phyloP scores from a whole-genome alignment of 2,888 invertebrate species.

The Rhamphomyia laevipes region DNA sequence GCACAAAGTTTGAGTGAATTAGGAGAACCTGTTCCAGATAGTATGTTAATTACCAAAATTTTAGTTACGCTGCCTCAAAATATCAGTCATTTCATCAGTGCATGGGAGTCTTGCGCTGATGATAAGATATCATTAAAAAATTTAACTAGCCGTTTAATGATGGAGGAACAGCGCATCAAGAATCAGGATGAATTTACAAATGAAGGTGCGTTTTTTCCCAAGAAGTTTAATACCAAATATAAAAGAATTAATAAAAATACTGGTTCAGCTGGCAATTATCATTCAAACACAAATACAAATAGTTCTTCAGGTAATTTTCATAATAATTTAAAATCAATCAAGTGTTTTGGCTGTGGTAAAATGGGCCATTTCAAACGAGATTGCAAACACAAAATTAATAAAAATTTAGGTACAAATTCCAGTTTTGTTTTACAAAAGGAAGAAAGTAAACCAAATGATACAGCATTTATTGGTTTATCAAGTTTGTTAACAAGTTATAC shows the following conservation, averaged over 20 bases:
- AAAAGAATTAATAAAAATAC: background rate
- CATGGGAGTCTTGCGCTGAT: constrained; percentile 8
- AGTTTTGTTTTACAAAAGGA: too few species aligned
- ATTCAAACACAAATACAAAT: too few species aligned
- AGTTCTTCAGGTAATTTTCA: too few species aligned
- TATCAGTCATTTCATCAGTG: constrained; percentile 9
- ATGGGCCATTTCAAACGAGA: constrained; percentile 14
- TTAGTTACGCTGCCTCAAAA: constrained; percentile 5
- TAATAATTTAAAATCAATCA: too few species aligned
- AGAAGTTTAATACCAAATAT: background rate
- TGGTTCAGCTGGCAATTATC: too few species aligned
- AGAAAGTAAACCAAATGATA: too few species aligned
- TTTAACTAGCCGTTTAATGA: constrained; percentile 5
- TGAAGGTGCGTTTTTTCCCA: constrained; percentile 3
- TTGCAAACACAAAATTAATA: too few species aligned
- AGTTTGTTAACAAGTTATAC: too few species aligned
- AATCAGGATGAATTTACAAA: background rate
- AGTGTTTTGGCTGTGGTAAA: constrained; percentile 15
- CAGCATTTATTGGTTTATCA: too few species aligned
- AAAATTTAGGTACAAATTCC: too few species aligned
- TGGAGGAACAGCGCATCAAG: constrained; percentile 6
- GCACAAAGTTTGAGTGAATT: constrained; percentile 11
- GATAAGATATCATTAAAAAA: constrained; percentile 7
- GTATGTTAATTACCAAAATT: constrained; percentile 9
- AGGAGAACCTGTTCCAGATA: constrained; percentile 11